Evolutionary conservation across 1,140 invertebrate genomes (phyloP), one percentile per base, ranked within the genome.

Genomic region (Diprion similis): DNA sequence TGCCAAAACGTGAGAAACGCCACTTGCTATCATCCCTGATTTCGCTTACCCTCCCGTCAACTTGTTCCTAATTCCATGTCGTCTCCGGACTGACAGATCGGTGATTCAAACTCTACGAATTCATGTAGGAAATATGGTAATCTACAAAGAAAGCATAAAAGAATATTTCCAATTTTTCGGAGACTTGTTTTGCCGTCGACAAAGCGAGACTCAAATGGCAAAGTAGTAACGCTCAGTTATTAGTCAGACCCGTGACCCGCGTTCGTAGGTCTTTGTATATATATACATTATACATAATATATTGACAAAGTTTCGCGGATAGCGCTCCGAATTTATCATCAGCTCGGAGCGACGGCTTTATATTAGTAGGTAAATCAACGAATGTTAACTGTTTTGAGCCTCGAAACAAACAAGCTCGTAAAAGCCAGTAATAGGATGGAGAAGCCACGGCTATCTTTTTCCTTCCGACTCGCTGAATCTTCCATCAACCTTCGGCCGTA

Each of bases 321-420:
- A 17, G 51, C n/a, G 6, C 51, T 17, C 4, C 9, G 51, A 59
- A 59, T 59, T 59, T 59, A 59, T 59, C 51, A 59, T 17, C n/a
- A 59, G n/a, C 51, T 9, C 11, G 0, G 7, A 59, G 7, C 9
- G 51, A 59, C 51, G 51, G 51, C 3, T 59, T 59, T 59, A 6
- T 59, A 59, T 59, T 59, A 13, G 51, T 59, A 13, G 4, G 51
- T 59, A 13, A 59, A 59, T 59, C 11, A 59, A 17, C 11, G 51
- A 59, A 59, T 59, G 51, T 15, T 17, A 9, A 59, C 51, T 59
- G 11, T 59, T 59, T 59, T 15, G n/a, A 15, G 51, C 51, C 9
- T 17, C 51, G 51, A 59, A 59, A 59, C 51, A 59, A 59, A 59
- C 51, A 59, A 59, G 51, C 11, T 59, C 51, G 51, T 59, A 59